These are phyloP conservation scores for Saimiri boliviensis DNA, from an alignment of 2,113 vertebrate genomes.

Conservation along the genomic window DNA sequence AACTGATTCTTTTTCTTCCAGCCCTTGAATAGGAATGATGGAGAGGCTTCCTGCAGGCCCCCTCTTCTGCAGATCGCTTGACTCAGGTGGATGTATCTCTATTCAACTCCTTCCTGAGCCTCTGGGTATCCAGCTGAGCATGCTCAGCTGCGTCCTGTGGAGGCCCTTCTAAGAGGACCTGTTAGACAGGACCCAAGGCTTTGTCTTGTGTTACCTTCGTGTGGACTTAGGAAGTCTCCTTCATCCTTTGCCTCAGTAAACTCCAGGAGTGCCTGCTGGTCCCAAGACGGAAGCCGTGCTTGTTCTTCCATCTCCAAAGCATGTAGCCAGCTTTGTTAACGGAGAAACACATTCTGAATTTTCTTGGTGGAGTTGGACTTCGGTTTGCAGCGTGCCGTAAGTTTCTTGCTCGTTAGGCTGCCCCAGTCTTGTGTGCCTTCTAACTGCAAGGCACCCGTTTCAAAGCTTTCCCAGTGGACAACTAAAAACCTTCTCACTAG, in stretches of 20 bases:
- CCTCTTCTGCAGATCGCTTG: neutral
- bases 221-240: neutral
- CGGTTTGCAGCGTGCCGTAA: neutral
- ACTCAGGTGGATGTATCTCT: neutral
- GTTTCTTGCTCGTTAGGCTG: neutral
- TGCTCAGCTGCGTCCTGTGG: neutral
- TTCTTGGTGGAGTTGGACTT: neutral
- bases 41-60: neutral
- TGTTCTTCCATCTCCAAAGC: neutral
- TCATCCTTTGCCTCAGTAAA: neutral
- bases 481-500: neutral
- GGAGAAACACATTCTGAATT: neutral
- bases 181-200: neutral
- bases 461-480: neutral
- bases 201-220: neutral
- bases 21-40: neutral
- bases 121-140: neutral
- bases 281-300: accelerated
- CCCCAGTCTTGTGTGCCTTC: neutral
- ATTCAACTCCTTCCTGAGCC: neutral
- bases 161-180: neutral
- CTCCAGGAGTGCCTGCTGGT: neutral
- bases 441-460: neutral
- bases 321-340: neutral
- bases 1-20: neutral